These are phyloP conservation scores for Falco peregrinus DNA, from an alignment of 2,797 vertebrate species.

Conservation along the genomic window DNA sequence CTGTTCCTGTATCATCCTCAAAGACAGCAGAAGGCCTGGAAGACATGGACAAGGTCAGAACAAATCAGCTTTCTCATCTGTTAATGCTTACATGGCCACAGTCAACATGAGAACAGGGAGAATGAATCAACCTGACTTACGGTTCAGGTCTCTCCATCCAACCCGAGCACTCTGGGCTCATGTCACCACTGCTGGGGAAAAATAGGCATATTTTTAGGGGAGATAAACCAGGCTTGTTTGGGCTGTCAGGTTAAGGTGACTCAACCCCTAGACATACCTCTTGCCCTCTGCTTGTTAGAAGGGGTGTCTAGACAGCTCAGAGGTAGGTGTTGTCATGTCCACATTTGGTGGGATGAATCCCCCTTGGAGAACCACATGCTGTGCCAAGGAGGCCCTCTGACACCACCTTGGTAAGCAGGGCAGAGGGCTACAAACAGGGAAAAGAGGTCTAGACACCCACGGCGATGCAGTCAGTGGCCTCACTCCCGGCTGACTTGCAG, in stretches of 20 bases:
- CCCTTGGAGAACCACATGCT: background rate
- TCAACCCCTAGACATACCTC: background rate
- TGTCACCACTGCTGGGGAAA: background rate
- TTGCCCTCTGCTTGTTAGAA: background rate
- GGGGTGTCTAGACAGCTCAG: background rate
- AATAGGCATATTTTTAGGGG: background rate
- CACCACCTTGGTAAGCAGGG: background rate
- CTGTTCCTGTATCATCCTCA: background rate
- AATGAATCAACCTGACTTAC: background rate
- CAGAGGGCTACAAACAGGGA: background rate
- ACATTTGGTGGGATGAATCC: background rate
- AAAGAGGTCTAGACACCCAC: background rate
- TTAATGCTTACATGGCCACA: background rate
- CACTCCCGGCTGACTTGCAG: background rate
- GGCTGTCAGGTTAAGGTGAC: background rate
- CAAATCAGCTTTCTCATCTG: background rate
- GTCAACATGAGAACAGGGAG: background rate
- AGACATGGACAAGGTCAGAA: background rate
- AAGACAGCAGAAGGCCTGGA: background rate
- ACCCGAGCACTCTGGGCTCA: background rate
- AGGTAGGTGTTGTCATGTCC: accelerated
- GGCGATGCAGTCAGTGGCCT: background rate
- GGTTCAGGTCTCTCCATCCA: background rate
- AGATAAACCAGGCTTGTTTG: background rate
- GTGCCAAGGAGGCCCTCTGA: background rate